Percentiles rank a stretch among this genome's conserved stretches.
Conservation (phyloP, 2,888 invertebrate species). For the Camponotus fellah region DNA sequence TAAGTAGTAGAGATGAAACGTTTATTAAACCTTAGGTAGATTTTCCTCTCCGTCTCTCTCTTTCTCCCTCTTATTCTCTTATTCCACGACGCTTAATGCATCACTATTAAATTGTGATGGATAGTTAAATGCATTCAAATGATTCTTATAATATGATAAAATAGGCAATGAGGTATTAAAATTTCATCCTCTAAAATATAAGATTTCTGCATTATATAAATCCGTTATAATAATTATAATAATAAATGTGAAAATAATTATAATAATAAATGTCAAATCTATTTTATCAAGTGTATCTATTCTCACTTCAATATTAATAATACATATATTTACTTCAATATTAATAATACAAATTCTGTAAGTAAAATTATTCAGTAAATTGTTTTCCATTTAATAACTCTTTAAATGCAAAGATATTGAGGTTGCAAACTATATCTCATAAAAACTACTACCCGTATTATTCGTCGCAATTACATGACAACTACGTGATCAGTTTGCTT, state of each 20-base stretch:
- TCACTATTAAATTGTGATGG: slow-evolving; percentile 66
- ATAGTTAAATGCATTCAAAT: slow-evolving; percentile 67
- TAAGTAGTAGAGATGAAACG: background rate
- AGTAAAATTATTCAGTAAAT: background rate
- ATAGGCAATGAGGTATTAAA: slow-evolving; percentile 33
- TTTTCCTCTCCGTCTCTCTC: slow-evolving; percentile 53
- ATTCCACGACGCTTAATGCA: slow-evolving; percentile 55
- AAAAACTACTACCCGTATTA: background rate
- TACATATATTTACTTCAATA: no score
- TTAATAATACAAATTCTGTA: background rate
- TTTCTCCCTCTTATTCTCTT: slow-evolving; percentile 63
- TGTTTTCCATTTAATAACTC: background rate
- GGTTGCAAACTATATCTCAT: background rate
- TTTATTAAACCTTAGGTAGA: background rate
- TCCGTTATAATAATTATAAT: background rate
- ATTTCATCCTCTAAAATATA: background rate
- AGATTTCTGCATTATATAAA: background rate
- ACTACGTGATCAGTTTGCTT: background rate
- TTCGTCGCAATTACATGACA: background rate
- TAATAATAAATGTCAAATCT: background rate
- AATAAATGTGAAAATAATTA: background rate
- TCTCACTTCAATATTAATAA: background rate
- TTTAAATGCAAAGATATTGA: background rate
- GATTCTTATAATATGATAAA: slow-evolving; percentile 24
- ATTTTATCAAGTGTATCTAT: background rate